A percentile compares a stretch with the other conserved stretches of the same genome.
Conservation (phyloP, 1,140 invertebrate species). For the Bathynomus jamesi region DNA sequence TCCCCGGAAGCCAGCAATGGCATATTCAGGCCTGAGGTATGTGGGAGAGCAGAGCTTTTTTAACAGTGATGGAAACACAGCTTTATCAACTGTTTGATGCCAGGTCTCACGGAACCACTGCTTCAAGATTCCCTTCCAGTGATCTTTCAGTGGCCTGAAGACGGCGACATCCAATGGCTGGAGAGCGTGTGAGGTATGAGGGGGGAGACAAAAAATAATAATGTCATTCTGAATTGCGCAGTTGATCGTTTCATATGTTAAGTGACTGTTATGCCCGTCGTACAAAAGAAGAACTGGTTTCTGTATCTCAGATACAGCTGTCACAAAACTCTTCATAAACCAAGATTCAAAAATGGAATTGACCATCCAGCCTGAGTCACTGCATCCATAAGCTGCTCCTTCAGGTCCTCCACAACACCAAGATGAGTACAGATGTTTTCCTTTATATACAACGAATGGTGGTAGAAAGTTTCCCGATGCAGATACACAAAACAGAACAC, state of each 20-base stretch:
- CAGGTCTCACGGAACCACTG: background rate
- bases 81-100: background rate
- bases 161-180: constrained; percentile 3
- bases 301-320: background rate
- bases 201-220: background rate
- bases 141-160: background rate
- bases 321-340: background rate
- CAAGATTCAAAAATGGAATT: background rate
- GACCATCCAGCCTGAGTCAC: background rate
- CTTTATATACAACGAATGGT: background rate
- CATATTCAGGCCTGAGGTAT: too few species aligned
- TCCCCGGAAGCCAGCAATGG: too few species aligned
- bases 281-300: background rate
- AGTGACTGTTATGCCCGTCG: background rate
- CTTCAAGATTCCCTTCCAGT: background rate
- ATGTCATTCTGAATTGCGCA: background rate
- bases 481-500: background rate
- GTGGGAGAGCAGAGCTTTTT: too few species aligned
- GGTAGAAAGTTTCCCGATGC: background rate
- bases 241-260: background rate
- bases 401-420: background rate
- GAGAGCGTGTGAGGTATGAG: background rate
- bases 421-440: background rate
- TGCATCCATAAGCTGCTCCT: background rate
- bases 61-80: background rate